phyloP scores from a whole-genome alignment of 2,888 invertebrate species.

The Oxyteleia sp. region DNA sequence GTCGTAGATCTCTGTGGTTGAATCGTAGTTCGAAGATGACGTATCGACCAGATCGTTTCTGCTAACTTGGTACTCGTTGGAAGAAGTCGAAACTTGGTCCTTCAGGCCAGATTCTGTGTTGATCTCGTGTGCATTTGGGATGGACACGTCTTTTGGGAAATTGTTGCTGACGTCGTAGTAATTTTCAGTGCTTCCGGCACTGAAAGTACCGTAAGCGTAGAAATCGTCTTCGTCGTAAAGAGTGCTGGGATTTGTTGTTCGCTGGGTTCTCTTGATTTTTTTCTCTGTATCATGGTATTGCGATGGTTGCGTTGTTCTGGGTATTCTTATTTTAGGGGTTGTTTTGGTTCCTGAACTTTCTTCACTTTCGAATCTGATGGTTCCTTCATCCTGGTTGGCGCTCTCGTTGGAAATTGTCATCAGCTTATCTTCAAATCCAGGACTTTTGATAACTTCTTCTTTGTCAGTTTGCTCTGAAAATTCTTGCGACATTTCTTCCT shows the following conservation, averaged over 20 bases:
- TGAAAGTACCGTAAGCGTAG: slow-evolving; percentile 41
- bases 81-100: slow-evolving; percentile 7
- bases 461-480: background rate
- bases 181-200: slow-evolving; percentile 17
- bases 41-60: slow-evolving; percentile 14
- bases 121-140: slow-evolving; percentile 52
- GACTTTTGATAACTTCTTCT: slow-evolving; percentile 5
- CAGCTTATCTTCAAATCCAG: slow-evolving; percentile 49
- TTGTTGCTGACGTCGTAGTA: slow-evolving; percentile 40
- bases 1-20: slow-evolving; percentile 18
- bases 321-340: slow-evolving; percentile 13
- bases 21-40: background rate
- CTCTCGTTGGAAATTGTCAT: slow-evolving; percentile 42
- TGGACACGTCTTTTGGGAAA: slow-evolving; percentile 30
- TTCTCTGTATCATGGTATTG: background rate
- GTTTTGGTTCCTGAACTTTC: background rate
- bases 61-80: slow-evolving; percentile 34
- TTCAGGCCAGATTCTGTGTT: slow-evolving; percentile 24
- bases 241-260: slow-evolving; percentile 36
- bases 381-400: slow-evolving; percentile 17
- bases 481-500: background rate
- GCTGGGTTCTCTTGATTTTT: slow-evolving; percentile 4
- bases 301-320: slow-evolving; percentile 37
- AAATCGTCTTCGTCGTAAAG: slow-evolving; percentile 33
- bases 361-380: background rate